A percentile compares a stretch with the other conserved stretches of the same genome.
Evolutionary conservation across 1,140 invertebrate species (phyloP).

Genomic region (Drosophila oshimai): DNA sequence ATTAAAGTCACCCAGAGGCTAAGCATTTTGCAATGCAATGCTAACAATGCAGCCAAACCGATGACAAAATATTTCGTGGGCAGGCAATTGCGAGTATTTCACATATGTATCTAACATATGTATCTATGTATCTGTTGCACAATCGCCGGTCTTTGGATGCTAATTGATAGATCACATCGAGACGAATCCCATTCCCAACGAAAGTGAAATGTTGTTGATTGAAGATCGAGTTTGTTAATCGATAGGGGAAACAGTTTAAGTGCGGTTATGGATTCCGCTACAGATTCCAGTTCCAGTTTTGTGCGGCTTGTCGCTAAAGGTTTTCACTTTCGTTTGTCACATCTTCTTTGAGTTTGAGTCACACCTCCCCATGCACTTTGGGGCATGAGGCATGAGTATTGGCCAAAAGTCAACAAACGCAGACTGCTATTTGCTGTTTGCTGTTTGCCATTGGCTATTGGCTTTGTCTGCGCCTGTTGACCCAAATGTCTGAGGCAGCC

Average conservation of each 20-base stretch:
- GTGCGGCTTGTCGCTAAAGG: not conserved
- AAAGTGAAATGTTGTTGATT: slow-evolving; percentile 40
- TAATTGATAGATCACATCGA: slow-evolving; percentile 33
- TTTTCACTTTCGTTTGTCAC: slow-evolving; percentile 44
- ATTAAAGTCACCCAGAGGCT: not conserved
- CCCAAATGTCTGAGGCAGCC: slow-evolving; percentile 29
- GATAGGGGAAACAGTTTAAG: slow-evolving; percentile 10
- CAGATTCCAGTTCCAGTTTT: slow-evolving; percentile 4
- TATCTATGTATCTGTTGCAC: slow-evolving; percentile 8
- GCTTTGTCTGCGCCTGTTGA: slow-evolving; percentile 33
- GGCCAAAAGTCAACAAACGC: slow-evolving; percentile 25
- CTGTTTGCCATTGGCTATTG: too few species aligned
- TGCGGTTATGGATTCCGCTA: not conserved
- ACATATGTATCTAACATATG: not conserved
- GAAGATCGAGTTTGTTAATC: slow-evolving; percentile 16
- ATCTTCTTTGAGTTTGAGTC: slow-evolving; percentile 32
- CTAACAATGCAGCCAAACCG: not conserved
- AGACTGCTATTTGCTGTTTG: too few species aligned
- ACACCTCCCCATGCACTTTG: slow-evolving; percentile 3
- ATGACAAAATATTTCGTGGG: slow-evolving; percentile 20
- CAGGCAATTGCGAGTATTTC: not conserved
- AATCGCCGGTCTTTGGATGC: slow-evolving; percentile 11
- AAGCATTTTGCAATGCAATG: not conserved
- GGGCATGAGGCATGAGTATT: slow-evolving; percentile 6
- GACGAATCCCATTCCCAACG: slow-evolving; percentile 9